Evolutionary conservation across 2,797 vertebrate species (phyloP).

Genomic region (Melanotaenia trifasciata): DNA sequence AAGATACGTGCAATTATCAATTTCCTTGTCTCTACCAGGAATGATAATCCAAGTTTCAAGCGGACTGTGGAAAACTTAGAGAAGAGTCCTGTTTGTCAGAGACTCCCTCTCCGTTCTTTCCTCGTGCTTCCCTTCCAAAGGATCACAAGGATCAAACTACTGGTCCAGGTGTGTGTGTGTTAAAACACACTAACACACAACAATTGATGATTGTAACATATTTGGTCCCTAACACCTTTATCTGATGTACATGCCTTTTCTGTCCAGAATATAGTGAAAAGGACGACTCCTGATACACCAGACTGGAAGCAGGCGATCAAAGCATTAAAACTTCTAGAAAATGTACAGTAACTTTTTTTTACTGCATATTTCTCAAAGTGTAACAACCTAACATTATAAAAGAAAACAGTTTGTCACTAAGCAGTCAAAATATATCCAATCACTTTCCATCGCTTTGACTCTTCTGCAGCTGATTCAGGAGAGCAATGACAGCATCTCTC

Average conservation of each 20-base stretch:
- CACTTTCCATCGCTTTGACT: neutral
- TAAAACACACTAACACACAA: neutral
- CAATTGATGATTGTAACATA: neutral
- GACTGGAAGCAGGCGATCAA: slow-evolving; percentile 92
- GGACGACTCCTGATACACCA: slow-evolving; percentile 86
- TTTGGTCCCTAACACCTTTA: neutral
- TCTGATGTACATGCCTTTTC: slow-evolving; percentile 19
- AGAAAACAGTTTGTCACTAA: neutral
- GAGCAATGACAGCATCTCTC: slow-evolving; percentile 93
- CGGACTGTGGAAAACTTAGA: slow-evolving; percentile 91
- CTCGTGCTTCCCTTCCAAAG: slow-evolving; percentile 98
- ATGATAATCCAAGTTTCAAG: slow-evolving; percentile 87
- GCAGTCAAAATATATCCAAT: no score
- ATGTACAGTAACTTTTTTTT: slow-evolving; percentile 74
- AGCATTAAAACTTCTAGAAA: slow-evolving; percentile 90
- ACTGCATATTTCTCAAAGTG: neutral
- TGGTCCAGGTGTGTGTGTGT: slow-evolving; percentile 88
- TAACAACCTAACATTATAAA: no score
- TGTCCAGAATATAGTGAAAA: slow-evolving; percentile 94
- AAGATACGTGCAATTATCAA: neutral
- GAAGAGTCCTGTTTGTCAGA: slow-evolving; percentile 90
- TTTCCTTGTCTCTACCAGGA: slow-evolving; percentile 76
- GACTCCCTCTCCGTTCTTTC: slow-evolving; percentile 96
- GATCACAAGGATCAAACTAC: slow-evolving; percentile 94
- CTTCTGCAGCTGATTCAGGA: slow-evolving; percentile 90